Percentiles rank a stretch among this genome's conserved stretches.
These are phyloP conservation scores for Palythoa grandis DNA, from an alignment of 92 coral and sea anemone genomes.

Conservation along the genomic window DNA sequence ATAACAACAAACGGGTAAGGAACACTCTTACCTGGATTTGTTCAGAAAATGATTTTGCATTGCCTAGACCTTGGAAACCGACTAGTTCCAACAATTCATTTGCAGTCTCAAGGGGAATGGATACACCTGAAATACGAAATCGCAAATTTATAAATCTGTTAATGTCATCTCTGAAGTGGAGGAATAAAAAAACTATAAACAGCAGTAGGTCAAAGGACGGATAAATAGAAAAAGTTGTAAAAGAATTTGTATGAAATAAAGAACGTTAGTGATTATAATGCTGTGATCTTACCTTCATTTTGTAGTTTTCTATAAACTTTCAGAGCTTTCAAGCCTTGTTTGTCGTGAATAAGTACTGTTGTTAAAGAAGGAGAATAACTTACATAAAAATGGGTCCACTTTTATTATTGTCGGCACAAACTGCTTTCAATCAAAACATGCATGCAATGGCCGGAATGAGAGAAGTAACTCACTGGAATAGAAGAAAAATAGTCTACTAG, in stretches of 20 bases:
- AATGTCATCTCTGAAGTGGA: no score
- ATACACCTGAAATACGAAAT: neutral
- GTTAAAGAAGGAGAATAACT: no score
- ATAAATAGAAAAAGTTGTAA: no score
- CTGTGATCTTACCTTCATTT: slow-evolving; percentile 5
- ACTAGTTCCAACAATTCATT: slow-evolving; percentile 36
- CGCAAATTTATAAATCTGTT: neutral
- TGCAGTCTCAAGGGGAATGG: slow-evolving; percentile 11
- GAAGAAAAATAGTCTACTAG: no score
- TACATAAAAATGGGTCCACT: neutral
- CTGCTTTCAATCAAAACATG: neutral
- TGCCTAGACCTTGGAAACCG: slow-evolving; percentile 42
- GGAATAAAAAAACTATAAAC: no score
- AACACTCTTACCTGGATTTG: neutral
- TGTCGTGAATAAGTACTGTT: slow-evolving; percentile 27
- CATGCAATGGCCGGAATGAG: no score
- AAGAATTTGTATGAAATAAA: neutral
- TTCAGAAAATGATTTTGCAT: slow-evolving; percentile 18
- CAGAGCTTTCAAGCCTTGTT: slow-evolving; percentile 42
- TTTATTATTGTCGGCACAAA: neutral
- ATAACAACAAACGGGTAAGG: neutral
- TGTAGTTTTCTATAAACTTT: slow-evolving; percentile 26
- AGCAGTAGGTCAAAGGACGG: no score
- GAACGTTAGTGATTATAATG: no score
- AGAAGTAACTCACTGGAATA: no score